Conservation (phyloP, 2,888 invertebrate genomes). For the Tortrix viridana region DNA sequence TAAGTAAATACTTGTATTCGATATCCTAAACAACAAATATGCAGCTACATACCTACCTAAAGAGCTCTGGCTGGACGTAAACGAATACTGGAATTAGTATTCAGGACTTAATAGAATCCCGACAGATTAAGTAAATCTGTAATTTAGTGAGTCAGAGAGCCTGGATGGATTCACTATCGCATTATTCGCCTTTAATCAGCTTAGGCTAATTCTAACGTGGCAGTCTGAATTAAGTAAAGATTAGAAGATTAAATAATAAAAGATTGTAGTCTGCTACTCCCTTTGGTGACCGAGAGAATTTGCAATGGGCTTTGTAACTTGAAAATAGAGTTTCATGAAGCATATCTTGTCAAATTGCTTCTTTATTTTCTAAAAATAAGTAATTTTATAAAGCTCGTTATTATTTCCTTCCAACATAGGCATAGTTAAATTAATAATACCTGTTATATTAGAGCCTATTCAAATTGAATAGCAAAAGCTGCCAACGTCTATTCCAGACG, state of each 20-base stretch:
- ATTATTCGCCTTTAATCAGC: constrained; percentile 44
- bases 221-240: constrained; percentile 22
- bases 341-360: too few species aligned
- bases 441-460: constrained; percentile 42
- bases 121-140: constrained; percentile 47
- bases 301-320: not conserved
- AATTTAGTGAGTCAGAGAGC: constrained; percentile 48
- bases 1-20: too few species aligned
- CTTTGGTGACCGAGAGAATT: not conserved
- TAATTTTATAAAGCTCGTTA: too few species aligned
- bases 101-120: constrained; percentile 42
- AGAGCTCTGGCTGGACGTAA: not conserved
- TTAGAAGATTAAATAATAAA: constrained; percentile 24
- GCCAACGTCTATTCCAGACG: constrained; percentile 37
- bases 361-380: too few species aligned
- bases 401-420: too few species aligned
- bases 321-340: constrained; percentile 3
- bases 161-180: constrained; percentile 38
- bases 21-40: too few species aligned
- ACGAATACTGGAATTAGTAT: constrained; percentile 8
- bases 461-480: constrained; percentile 47
- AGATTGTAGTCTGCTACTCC: constrained; percentile 4
- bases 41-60: too few species aligned
- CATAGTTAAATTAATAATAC: too few species aligned
- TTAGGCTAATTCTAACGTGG: constrained; percentile 34